Percentiles rank a stretch among this genome's conserved stretches.
phyloP scores from a whole-genome alignment of 2,797 vertebrate species.

The Antennarius maculatus region DNA sequence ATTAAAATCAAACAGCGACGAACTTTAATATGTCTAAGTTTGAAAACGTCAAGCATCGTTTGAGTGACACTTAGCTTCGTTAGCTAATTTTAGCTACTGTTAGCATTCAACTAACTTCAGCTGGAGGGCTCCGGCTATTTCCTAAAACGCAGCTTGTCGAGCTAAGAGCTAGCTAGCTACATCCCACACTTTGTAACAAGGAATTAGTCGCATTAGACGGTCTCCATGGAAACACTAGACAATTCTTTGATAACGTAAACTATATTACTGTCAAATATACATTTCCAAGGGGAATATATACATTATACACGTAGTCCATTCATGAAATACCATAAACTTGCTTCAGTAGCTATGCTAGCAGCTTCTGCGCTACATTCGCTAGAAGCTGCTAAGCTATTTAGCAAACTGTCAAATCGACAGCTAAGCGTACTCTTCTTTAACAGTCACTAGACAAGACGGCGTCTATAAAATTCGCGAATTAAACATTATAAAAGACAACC shows the following conservation, averaged over 20 bases:
- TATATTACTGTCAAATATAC: accelerated
- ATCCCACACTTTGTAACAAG: conserved; percentile 24
- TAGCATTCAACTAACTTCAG: conserved; percentile 52
- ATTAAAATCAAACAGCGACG: accelerated
- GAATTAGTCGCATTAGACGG: not conserved
- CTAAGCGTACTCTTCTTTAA: not conserved
- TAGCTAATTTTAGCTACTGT: conserved; percentile 43
- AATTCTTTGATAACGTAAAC: accelerated
- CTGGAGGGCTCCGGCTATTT: conserved; percentile 62
- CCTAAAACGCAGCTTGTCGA: conserved; percentile 53
- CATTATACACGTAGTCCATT: not conserved
- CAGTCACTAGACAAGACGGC: conserved; percentile 7
- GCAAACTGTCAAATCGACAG: conserved; percentile 66
- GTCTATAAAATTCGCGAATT: not conserved
- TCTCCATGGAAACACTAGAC: not conserved
- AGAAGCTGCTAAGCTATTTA: conserved; percentile 61
- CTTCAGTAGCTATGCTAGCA: conserved; percentile 53
- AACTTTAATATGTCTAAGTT: not conserved
- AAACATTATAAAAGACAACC: not conserved
- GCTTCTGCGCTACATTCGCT: conserved; percentile 53
- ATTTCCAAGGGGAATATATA: not conserved
- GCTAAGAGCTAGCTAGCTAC: conserved; percentile 45
- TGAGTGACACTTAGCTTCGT: conserved; percentile 26
- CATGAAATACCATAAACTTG: conserved; percentile 22
- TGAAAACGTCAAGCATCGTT: conserved; percentile 17